Percentiles rank a stretch among this genome's conserved stretches.
phyloP scores from a whole-genome alignment of 35 echinoderm and acorn worm genomes.

The Strongylocentrotus purpuratus region DNA sequence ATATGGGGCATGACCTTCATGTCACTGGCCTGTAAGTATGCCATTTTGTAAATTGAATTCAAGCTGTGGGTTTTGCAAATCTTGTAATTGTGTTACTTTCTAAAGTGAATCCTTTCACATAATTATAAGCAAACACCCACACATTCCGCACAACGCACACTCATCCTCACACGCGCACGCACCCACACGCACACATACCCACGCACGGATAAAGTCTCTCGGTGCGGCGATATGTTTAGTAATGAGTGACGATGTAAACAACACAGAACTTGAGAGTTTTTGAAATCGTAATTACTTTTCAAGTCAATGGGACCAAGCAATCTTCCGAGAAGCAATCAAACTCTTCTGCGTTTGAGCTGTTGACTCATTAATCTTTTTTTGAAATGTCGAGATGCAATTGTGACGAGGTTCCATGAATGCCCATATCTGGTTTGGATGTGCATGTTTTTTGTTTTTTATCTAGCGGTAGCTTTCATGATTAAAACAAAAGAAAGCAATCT shows the following conservation, averaged over 20 bases:
- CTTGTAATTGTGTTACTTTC: too few relatives aligned
- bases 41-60: background rate
- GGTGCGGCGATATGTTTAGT: too few relatives aligned
- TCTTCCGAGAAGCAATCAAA: background rate
- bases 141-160: too few relatives aligned
- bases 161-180: too few relatives aligned
- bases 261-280: background rate
- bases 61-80: too few relatives aligned
- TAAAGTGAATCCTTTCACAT: too few relatives aligned
- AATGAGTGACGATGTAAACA: too few relatives aligned
- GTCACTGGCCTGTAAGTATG: conserved; percentile 67
- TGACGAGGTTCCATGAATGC: background rate
- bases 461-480: background rate
- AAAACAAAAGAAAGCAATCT: background rate
- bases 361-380: background rate
- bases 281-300: background rate
- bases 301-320: background rate
- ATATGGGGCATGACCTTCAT: conserved; percentile 87
- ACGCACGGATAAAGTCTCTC: too few relatives aligned
- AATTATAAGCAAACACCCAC: too few relatives aligned
- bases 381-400: background rate
- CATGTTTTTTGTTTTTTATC: background rate
- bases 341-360: background rate
- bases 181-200: too few relatives aligned
- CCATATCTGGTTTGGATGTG: background rate